Evolutionary conservation across 1,140 invertebrate species (phyloP), one percentile per base, ranked within the genome.

Genomic region (Mactra quadrangularis): DNA sequence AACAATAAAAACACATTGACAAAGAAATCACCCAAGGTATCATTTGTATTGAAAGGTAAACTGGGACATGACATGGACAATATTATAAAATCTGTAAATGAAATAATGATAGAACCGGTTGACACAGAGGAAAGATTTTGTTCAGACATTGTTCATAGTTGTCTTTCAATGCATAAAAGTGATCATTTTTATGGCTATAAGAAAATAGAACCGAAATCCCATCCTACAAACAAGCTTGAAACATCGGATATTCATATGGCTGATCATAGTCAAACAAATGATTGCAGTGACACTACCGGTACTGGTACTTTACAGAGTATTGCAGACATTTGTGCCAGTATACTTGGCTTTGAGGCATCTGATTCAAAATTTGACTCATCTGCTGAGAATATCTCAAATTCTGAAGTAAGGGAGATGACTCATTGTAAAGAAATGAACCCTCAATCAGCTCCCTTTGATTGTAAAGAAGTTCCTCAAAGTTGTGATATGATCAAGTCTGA

Each of bases 311-410:
- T 9, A 11, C 9, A 50, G 19, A 75, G 72, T 41, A 41, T 75
- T 59, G 72, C 72, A 60, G 72, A 75, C 2, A 75, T 75, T 17
- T 3, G 72, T 22, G 72, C 72, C 1, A 47, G 57, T 45, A 22
- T 68, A 1, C 38, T 68, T 1, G 33, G 60, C 38, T 64, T 22
- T 45, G n/a, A n/a, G n/a, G n/a, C n/a, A n/a, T n/a, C n/a, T n/a
- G n/a, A n/a, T n/a, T n/a, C n/a, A n/a, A n/a, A n/a, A n/a, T n/a
- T n/a, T n/a, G n/a, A n/a, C n/a, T n/a, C n/a, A n/a, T n/a, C n/a
- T n/a, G n/a, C n/a, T n/a, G n/a, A n/a, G n/a, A n/a, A n/a, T n/a
- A n/a, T n/a, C n/a, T n/a, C n/a, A n/a, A n/a, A n/a, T n/a, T n/a
- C n/a, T n/a, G n/a, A n/a, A n/a, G n/a, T n/a, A n/a, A n/a, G n/a